Evolutionary conservation across 2,888 invertebrate genomes (phyloP), one percentile per base, ranked within the genome.

Genomic region (Nebria brevicollis): DNA sequence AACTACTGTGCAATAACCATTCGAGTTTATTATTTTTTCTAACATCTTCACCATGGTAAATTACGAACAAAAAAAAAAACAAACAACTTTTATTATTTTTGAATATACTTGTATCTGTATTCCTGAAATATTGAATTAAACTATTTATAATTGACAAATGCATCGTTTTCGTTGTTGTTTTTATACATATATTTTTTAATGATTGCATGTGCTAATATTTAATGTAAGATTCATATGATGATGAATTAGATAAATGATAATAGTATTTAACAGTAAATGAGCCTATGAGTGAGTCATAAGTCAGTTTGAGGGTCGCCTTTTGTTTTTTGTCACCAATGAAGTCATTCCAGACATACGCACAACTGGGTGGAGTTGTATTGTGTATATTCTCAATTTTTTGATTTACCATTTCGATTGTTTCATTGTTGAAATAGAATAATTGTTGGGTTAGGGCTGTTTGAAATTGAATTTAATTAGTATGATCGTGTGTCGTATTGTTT

Each of bases 381-480:
- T 70, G 25, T 11, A 25, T 25, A 70, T 70, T 20, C 20, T 11
- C 11, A 70, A 13, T 43, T 68, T 66, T 79, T 75, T 79, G 73
- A 68, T 54, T 8, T 54, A 54, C 13, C 7, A 73, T 74, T 79
- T 41, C 68, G 68, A 79, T 79, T 79, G 79, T 79, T 79, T 79
- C 79, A 79, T 79, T 79, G 79, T 15, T 11, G 65, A 20, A 34
- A 73, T 64, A 66, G 73, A 73, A 26, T 79, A 79, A 79, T 75
- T 79, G 15, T 41, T 73, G 11, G 73, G 34, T 73, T 41, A 20
- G 15, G 11, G 74, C 54, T 41, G 70, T 42, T 26, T 41, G 43
- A 79, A 79, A 79, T 79, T 79, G 79, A 79, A 79, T 79, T 79
- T 75, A 74, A 79, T 79, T 79, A 66, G 43, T 79, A 73, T 79